Evolutionary conservation across 2,888 invertebrate genomes (phyloP).

Genomic region (Drosophila antonietae): DNA sequence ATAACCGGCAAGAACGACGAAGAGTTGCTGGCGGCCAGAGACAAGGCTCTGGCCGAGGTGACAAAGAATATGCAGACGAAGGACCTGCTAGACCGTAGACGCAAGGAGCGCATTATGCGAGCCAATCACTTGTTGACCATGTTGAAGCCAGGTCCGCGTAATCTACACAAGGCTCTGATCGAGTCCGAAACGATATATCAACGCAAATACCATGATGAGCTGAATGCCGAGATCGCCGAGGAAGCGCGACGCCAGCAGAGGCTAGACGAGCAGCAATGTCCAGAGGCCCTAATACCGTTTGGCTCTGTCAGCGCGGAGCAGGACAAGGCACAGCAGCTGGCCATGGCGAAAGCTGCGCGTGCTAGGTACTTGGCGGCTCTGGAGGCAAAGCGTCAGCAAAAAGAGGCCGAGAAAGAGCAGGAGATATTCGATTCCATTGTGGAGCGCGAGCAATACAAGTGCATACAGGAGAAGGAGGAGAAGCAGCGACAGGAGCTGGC

Average conservation of each 20-base stretch:
- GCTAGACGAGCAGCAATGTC: constrained; percentile 51
- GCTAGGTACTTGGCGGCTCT: constrained; percentile 51
- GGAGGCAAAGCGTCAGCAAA: constrained; percentile 26
- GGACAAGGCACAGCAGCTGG: constrained; percentile 43
- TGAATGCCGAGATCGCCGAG: constrained; percentile 50
- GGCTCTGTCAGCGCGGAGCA: constrained; percentile 42
- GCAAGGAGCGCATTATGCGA: constrained; percentile 60
- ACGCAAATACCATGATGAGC: constrained; percentile 35
- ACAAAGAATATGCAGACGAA: constrained; percentile 10
- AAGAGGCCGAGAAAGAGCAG: constrained; percentile 27
- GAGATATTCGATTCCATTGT: constrained; percentile 26
- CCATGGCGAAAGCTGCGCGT: constrained; percentile 36
- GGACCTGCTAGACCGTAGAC: constrained; percentile 26
- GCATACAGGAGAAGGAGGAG: constrained; percentile 42
- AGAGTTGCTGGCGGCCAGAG: background rate
- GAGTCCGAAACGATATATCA: constrained; percentile 56
- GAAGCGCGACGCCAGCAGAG: constrained; percentile 38
- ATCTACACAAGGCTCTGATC: constrained; percentile 45
- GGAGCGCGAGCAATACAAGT: constrained; percentile 44
- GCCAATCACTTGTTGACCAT: constrained; percentile 48
- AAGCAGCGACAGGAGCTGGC: constrained; percentile 24
- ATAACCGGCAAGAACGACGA: constrained; percentile 13
- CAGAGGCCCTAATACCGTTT: constrained; percentile 49
- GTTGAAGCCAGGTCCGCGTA: constrained; percentile 57
- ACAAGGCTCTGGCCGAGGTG: background rate